Percentiles rank a stretch among this genome's conserved stretches.
Evolutionary conservation across 2,888 invertebrate species (phyloP).

Genomic region (Drosophila peninsularis): DNA sequence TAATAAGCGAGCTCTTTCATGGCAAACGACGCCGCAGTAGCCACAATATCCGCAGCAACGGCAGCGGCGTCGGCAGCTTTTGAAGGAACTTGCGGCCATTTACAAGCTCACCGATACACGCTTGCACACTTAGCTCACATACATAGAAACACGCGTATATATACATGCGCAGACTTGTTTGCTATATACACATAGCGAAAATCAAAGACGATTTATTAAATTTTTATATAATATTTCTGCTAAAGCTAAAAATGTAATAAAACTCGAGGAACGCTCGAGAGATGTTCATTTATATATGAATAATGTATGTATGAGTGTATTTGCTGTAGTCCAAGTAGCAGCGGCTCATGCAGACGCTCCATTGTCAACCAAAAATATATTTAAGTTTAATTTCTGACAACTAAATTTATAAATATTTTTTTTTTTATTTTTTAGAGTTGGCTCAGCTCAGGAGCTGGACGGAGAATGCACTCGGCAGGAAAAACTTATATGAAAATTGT

Average conservation of each 20-base stretch:
- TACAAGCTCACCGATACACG: conserved; percentile 13
- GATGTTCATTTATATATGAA: background rate
- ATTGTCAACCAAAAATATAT: too few species aligned
- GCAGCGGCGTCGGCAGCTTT: conserved; percentile 8
- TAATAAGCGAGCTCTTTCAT: conserved; percentile 75
- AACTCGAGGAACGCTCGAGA: background rate
- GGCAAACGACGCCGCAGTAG: conserved; percentile 66
- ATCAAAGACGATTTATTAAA: conserved; percentile 1
- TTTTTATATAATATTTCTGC: background rate
- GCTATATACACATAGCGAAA: background rate
- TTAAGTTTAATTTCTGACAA: too few species aligned
- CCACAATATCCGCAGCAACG: conserved; percentile 66
- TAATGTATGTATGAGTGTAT: too few species aligned
- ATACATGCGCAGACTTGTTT: background rate
- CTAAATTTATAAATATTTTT: too few species aligned
- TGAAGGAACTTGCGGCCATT: conserved; percentile 37
- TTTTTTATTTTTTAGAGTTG: too few species aligned
- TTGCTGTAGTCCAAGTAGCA: too few species aligned
- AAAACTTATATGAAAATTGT: too few species aligned
- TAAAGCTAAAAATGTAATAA: background rate
- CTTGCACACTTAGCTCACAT: background rate
- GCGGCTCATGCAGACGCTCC: too few species aligned
- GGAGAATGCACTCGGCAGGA: too few species aligned
- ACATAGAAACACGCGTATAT: background rate
- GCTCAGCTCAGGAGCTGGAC: too few species aligned